Base-by-base conservation (phyloP, 2,888 invertebrate species). In the Dermolepida albohirtum region DNA sequence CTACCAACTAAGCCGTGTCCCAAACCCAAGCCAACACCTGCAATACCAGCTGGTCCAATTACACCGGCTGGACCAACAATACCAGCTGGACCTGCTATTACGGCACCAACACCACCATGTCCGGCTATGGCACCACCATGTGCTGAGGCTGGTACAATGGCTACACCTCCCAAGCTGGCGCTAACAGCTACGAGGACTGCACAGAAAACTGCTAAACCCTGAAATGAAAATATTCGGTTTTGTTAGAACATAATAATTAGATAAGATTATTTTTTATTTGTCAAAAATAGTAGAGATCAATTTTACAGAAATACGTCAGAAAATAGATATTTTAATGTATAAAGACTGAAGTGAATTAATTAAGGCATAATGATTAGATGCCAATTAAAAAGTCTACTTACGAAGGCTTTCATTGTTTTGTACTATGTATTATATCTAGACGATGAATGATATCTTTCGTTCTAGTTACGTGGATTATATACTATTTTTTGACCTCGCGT, bases 1-100 rank as follows among this genome's bases (percentile, higher is more conserved):
- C 72, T 71, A 11, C 76, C 76, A 17, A 70, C 62, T 14, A 67
- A n/a, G 64, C 71, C 70, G 64, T 51, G 43, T 43, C 55, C 64
- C 16, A 12, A n/a, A 16, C 16, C 22, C 11, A 43, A 39, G 10
- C 62, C 62, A 17, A 47, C 44, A 10, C 62, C 67, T 22, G 40
- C 62, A 12, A 50, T 22, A n/a, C 66, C 67, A n/a, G 43, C 62
- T 17, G 27, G 49, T 11, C 67, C 57, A 16, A 57, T 41, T 14
- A 50, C 27, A 29, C 67, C 67, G 6, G 54, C 54, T 5, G 57
- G 52, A 27, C 64, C 68, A 27, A 43, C 34, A 22, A 65, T 29
- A 27, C 66, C 66, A 12, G 49, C 39, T 29, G 59, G 54, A n/a
- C 51, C 62, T 11, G 67, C 64, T 12, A 63, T 54, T 8, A 52